Conservation (phyloP, 2,113 vertebrate genomes). For the Ranitomeya variabilis region DNA sequence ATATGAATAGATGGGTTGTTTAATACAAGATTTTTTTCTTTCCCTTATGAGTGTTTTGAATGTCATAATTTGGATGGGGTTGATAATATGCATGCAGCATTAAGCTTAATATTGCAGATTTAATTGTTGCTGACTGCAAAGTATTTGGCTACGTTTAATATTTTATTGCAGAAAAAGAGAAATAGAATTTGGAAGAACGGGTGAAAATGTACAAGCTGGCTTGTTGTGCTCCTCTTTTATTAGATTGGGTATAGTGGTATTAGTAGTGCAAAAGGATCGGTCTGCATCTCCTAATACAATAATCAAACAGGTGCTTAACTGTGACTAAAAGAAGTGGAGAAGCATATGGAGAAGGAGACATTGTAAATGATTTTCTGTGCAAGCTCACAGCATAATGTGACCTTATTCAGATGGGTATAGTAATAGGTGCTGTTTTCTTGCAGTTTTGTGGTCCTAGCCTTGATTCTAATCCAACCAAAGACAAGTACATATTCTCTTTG, state of each 20-base stretch:
- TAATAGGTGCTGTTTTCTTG: not conserved
- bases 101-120: not conserved
- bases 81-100: not conserved
- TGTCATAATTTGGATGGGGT: not conserved
- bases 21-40: not conserved
- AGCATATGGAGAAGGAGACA: not conserved
- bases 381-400: not conserved
- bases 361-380: not conserved
- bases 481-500: too few species aligned
- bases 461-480: too few species aligned
- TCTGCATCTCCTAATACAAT: not conserved
- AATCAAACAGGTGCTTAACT: not conserved
- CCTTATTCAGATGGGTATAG: not conserved
- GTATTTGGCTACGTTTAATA: not conserved
- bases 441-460: too few species aligned
- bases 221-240: not conserved
- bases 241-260: not conserved
- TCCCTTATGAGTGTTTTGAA: not conserved
- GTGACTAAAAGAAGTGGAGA: not conserved
- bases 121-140: not conserved
- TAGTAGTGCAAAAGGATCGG: not conserved
- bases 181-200: not conserved
- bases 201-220: not conserved
- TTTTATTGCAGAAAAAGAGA: not conserved
- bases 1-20: not conserved